phyloP scores from a whole-genome alignment of 2,113 vertebrate species.

The Oenanthe oenanthe region DNA sequence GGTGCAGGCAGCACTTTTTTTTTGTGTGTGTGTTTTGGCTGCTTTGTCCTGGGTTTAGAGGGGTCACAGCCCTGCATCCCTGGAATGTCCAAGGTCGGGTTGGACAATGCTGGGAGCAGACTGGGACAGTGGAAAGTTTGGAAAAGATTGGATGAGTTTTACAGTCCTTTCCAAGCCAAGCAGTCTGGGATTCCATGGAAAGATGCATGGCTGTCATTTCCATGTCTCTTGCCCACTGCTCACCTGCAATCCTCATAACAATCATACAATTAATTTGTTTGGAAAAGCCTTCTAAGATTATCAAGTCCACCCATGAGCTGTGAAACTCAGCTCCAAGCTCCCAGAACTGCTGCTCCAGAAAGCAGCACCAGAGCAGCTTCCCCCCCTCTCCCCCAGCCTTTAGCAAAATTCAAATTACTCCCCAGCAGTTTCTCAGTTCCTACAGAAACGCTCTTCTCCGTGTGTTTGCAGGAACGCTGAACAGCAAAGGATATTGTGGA shows the following conservation, averaged over 20 bases:
- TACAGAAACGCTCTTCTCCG: background rate
- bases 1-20: background rate
- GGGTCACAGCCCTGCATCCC: background rate
- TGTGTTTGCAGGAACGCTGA: slow-evolving; percentile 88
- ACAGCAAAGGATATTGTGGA: slow-evolving; percentile 96
- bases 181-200: background rate
- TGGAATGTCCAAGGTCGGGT: background rate
- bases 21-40: background rate
- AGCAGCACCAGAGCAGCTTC: accelerated
- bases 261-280: background rate
- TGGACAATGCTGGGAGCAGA: background rate
- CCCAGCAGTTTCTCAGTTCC: background rate
- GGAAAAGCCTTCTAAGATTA: background rate
- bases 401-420: background rate
- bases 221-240: background rate
- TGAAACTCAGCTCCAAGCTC: background rate
- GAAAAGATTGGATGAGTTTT: background rate
- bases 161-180: background rate
- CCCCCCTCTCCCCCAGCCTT: background rate
- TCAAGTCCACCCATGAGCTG: background rate
- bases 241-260: background rate
- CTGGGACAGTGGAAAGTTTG: background rate
- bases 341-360: background rate
- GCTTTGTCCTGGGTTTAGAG: background rate
- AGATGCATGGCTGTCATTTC: accelerated